A percentile compares a stretch with the other conserved stretches of the same genome.
phyloP scores from a whole-genome alignment of 2,888 invertebrate genomes.

The Nipponacmea schrenckii region DNA sequence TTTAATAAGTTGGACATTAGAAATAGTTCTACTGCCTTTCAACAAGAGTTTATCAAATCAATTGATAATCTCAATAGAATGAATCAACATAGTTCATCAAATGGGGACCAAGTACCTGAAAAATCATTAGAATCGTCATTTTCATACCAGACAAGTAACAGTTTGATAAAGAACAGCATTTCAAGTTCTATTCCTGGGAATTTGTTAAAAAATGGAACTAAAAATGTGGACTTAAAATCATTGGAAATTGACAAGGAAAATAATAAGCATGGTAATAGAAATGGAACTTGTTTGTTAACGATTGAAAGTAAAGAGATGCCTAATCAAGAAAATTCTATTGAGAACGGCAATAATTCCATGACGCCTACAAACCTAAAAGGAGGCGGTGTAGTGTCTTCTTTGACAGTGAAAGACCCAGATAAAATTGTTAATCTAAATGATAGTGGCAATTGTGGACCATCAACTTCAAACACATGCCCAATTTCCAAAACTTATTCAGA shows the following conservation, averaged over 20 bases:
- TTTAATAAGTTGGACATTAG: neutral
- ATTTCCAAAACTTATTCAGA: neutral
- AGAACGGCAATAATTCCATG: neutral
- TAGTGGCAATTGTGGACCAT: neutral
- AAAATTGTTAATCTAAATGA: conserved; percentile 8
- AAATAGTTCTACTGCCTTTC: conserved; percentile 15
- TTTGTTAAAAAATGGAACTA: neutral
- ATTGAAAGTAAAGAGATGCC: neutral
- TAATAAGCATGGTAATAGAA: neutral
- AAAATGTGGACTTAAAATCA: neutral
- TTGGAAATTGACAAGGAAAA: neutral
- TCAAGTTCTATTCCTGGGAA: neutral
- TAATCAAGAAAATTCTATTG: neutral
- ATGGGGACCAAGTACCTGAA: conserved; percentile 15
- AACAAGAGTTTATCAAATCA: conserved; percentile 25
- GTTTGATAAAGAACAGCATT: conserved; percentile 8
- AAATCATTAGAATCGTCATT: conserved; percentile 19
- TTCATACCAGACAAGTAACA: conserved; percentile 5
- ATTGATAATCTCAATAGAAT: conserved; percentile 20
- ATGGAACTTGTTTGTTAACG: neutral
- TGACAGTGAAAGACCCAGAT: neutral
- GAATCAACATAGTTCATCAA: conserved; percentile 24
- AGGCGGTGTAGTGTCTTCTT: neutral
- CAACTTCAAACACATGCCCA: neutral
- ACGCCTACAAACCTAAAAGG: neutral